Conservation (phyloP, 2,888 invertebrate genomes). For the Parelbella ahira region DNA sequence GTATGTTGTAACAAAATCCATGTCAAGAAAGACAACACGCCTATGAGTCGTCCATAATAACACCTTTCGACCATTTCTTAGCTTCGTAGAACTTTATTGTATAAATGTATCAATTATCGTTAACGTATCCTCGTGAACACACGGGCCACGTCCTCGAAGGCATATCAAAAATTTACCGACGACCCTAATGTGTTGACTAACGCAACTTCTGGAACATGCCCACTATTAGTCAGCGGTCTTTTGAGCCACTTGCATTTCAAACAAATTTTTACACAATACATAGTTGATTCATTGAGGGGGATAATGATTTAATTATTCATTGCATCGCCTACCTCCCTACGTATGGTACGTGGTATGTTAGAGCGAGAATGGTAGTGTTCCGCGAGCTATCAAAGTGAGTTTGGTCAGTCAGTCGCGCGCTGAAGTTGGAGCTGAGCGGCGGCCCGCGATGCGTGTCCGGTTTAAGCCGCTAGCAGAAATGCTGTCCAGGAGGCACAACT, state of each 20-base stretch:
- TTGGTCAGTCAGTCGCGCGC: slow-evolving; percentile 53
- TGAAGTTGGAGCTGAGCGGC: slow-evolving; percentile 51
- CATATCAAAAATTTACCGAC: slow-evolving; percentile 50
- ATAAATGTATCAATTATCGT: slow-evolving; percentile 58
- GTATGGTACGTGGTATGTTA: slow-evolving; percentile 17
- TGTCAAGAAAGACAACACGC: slow-evolving; percentile 22
- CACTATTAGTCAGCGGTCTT: slow-evolving; percentile 49
- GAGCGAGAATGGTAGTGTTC: slow-evolving; percentile 43
- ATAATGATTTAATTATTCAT: slow-evolving; percentile 65
- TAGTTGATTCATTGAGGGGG: slow-evolving; percentile 57
- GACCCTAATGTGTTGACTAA: slow-evolving; percentile 53
- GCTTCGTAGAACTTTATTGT: slow-evolving; percentile 43
- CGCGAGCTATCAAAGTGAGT: slow-evolving; percentile 24
- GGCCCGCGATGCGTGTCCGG: slow-evolving; percentile 67
- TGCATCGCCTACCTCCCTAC: slow-evolving; percentile 43
- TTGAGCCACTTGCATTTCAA: slow-evolving; percentile 58
- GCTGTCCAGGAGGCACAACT: slow-evolving; percentile 73
- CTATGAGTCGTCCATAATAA: slow-evolving; percentile 38
- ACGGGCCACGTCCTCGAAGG: slow-evolving; percentile 44
- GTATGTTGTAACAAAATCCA: slow-evolving; percentile 5
- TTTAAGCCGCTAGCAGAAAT: slow-evolving; percentile 69
- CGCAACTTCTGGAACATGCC: slow-evolving; percentile 51
- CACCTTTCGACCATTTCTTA: slow-evolving; percentile 36
- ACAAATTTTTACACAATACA: slow-evolving; percentile 44
- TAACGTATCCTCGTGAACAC: slow-evolving; percentile 54